phyloP scores from a whole-genome alignment of 1,140 invertebrate species.

The Lepidotrigona ventralis region DNA sequence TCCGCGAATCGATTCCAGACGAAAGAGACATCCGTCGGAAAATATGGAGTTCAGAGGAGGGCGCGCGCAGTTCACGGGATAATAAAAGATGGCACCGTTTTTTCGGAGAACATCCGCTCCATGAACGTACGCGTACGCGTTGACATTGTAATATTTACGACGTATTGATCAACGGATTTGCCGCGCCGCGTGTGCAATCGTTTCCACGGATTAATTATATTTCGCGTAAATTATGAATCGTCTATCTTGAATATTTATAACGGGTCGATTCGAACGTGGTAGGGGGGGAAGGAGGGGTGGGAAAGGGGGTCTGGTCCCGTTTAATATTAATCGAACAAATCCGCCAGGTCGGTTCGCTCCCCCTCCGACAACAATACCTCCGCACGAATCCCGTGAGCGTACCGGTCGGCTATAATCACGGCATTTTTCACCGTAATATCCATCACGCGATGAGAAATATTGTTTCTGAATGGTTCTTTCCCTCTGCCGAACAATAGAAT shows the following conservation, averaged over 20 bases:
- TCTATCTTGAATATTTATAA: conserved; percentile 42
- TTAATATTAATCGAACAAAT: conserved; percentile 35
- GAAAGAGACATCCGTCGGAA: no score
- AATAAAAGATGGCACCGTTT: not conserved
- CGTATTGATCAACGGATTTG: conserved; percentile 34
- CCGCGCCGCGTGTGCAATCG: not conserved
- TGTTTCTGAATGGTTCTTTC: conserved; percentile 38
- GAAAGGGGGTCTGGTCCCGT: not conserved
- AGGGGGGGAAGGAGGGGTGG: no score
- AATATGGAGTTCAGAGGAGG: no score
- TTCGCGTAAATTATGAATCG: conserved; percentile 42
- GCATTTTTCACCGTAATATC: not conserved
- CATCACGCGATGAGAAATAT: not conserved
- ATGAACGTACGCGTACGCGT: not conserved
- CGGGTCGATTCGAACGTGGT: not conserved
- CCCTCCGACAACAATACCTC: not conserved
- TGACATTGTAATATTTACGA: conserved; percentile 24
- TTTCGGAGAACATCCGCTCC: not conserved
- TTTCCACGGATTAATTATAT: conserved; percentile 42
- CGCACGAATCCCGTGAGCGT: no score
- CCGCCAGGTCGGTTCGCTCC: not conserved
- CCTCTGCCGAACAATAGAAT: conserved; percentile 72
- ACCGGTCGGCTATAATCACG: not conserved
- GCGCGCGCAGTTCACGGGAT: no score
- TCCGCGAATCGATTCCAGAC: not conserved